A percentile compares a stretch with the other conserved stretches of the same genome.
Evolutionary conservation across 2,113 vertebrate genomes (phyloP).

Genomic region (Myiozetetes cayanensis): DNA sequence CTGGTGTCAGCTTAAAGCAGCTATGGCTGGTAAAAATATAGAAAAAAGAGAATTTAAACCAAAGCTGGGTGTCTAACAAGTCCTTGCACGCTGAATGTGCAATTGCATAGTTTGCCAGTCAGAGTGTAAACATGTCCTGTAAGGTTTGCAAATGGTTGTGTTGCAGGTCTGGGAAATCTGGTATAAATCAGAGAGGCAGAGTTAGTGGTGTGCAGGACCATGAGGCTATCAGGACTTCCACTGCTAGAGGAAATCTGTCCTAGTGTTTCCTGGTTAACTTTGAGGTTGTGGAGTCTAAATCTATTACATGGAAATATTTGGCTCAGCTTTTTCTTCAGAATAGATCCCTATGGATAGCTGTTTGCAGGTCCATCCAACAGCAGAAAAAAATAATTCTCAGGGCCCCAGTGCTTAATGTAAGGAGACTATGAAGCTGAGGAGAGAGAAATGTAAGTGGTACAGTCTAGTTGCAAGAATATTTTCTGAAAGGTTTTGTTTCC

Average conservation of each 20-base stretch:
- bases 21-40: conserved; percentile 16
- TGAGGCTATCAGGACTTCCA: background rate
- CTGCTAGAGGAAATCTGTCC: background rate
- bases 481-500: background rate
- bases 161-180: background rate
- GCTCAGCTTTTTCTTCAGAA: background rate
- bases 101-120: background rate
- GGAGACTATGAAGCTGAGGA: background rate
- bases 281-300: background rate
- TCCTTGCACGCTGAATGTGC: background rate
- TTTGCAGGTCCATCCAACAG: background rate
- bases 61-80: background rate
- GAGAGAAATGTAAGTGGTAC: background rate
- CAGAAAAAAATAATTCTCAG: background rate
- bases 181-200: background rate
- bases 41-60: background rate
- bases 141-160: background rate
- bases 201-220: background rate
- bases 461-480: background rate
- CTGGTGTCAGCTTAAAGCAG: conserved; percentile 25
- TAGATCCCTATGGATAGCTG: background rate
- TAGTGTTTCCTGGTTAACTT: background rate
- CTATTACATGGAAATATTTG: background rate
- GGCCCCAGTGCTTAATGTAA: background rate
- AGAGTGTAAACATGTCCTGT: background rate